These are phyloP conservation scores for Chloroclystis v-ata DNA, from an alignment of 2,888 invertebrate genomes.

Conservation along the genomic window DNA sequence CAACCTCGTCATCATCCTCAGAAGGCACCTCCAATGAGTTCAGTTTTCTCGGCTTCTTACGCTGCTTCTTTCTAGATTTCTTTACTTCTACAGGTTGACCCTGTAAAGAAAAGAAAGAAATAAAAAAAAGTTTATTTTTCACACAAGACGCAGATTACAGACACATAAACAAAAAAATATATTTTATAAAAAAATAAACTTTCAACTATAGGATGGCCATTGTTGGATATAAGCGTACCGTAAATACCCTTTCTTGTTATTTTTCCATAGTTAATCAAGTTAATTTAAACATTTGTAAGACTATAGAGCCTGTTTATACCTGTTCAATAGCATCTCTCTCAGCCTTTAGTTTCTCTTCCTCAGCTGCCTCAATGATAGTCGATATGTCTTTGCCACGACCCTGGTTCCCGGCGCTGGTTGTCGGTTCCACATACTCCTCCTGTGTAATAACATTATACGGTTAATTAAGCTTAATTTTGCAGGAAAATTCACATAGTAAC, in stretches of 20 bases:
- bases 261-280: too few relatives aligned
- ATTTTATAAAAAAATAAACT: too few relatives aligned
- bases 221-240: too few relatives aligned
- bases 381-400: constrained; percentile 94
- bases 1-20: constrained; percentile 89
- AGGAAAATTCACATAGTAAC: too few relatives aligned
- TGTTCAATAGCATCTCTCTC: constrained; percentile 67
- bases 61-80: constrained; percentile 53
- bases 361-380: constrained; percentile 89
- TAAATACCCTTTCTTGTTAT: too few relatives aligned
- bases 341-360: constrained; percentile 80
- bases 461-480: too few relatives aligned
- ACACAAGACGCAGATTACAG: too few relatives aligned
- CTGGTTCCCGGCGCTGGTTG: constrained; percentile 87
- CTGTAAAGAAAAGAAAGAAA: constrained; percentile 30
- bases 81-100: constrained; percentile 57
- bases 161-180: too few relatives aligned
- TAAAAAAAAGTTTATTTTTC: background rate
- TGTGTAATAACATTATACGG: constrained; percentile 45
- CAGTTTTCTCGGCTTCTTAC: constrained; percentile 85
- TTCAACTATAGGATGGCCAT: too few relatives aligned
- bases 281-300: too few relatives aligned
- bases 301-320: too few relatives aligned
- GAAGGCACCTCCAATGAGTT: constrained; percentile 88
- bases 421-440: constrained; percentile 86